Conservation (phyloP, 2,888 invertebrate species). For the Apotomis capreana region DNA sequence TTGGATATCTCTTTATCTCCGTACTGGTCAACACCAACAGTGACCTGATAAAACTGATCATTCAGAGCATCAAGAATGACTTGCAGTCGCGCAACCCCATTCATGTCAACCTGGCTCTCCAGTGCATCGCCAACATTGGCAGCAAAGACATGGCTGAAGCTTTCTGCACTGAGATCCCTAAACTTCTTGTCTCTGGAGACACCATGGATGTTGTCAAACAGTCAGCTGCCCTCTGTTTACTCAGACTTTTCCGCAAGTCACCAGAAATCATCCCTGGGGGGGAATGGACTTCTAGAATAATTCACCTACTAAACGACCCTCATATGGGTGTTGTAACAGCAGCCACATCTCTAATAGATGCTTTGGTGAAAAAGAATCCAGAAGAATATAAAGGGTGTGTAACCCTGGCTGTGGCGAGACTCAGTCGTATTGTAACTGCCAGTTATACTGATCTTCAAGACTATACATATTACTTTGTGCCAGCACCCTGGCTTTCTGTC, state of each 20-base stretch:
- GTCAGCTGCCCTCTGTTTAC: slow-evolving; percentile 97
- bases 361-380: slow-evolving; percentile 98
- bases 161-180: slow-evolving; percentile 98
- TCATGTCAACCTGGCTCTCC: slow-evolving; percentile 98
- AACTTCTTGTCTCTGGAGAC: slow-evolving; percentile 98
- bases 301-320: slow-evolving; percentile 99
- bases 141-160: slow-evolving; percentile 99
- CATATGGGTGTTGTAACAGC: slow-evolving; percentile 99
- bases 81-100: slow-evolving; percentile 98
- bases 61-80: slow-evolving; percentile 99
- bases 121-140: slow-evolving; percentile 99
- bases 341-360: slow-evolving; percentile 98
- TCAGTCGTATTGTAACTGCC: slow-evolving; percentile 98
- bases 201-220: slow-evolving; percentile 99
- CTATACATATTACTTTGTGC: slow-evolving; percentile 99
- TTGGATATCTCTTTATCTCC: slow-evolving; percentile 99
- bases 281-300: slow-evolving; percentile 99
- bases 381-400: slow-evolving; percentile 99
- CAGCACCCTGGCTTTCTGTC: slow-evolving; percentile 99
- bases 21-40: slow-evolving; percentile 99
- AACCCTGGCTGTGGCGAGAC: slow-evolving; percentile 97
- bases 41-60: slow-evolving; percentile 99
- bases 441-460: slow-evolving; percentile 99
- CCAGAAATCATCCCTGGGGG: slow-evolving; percentile 98
- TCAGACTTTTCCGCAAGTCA: slow-evolving; percentile 96